Evolutionary conservation across 2,797 vertebrate species (phyloP).

Genomic region (Poeciliopsis paucimaculata): DNA sequence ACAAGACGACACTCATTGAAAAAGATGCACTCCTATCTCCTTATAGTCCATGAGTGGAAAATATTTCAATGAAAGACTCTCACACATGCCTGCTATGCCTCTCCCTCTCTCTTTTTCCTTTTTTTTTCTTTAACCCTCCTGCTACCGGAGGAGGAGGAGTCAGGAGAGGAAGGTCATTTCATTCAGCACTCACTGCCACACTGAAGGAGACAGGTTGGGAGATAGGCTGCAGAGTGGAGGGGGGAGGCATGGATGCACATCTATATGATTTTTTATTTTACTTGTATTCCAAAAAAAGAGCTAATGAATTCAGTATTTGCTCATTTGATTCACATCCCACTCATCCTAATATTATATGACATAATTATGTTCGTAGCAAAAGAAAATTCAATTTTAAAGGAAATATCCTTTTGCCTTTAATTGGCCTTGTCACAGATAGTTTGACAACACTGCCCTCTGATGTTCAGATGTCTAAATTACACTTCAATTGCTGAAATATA

Average conservation of each 20-base stretch:
- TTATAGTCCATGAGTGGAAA: constrained; percentile 58
- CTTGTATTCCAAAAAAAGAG: background rate
- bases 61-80: constrained; percentile 63
- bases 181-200: constrained; percentile 73
- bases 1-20: constrained; percentile 64
- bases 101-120: constrained; percentile 9
- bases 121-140: constrained; percentile 41
- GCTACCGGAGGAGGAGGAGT: constrained; percentile 56
- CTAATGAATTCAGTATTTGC: background rate
- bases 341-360: background rate
- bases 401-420: constrained; percentile 13
- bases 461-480: constrained; percentile 37
- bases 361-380: background rate
- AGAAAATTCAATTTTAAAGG: background rate
- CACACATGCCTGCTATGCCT: constrained; percentile 45
- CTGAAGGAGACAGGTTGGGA: constrained; percentile 55
- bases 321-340: background rate
- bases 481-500: constrained; percentile 15
- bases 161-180: constrained; percentile 74
- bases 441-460: constrained; percentile 58
- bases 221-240: constrained; percentile 35
- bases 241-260: constrained; percentile 32
- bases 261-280: constrained; percentile 2
- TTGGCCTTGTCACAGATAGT: background rate
- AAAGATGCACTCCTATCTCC: constrained; percentile 47